Evolutionary conservation across 2,888 invertebrate species (phyloP).

Genomic region (Lepidocyrtinus sp.): DNA sequence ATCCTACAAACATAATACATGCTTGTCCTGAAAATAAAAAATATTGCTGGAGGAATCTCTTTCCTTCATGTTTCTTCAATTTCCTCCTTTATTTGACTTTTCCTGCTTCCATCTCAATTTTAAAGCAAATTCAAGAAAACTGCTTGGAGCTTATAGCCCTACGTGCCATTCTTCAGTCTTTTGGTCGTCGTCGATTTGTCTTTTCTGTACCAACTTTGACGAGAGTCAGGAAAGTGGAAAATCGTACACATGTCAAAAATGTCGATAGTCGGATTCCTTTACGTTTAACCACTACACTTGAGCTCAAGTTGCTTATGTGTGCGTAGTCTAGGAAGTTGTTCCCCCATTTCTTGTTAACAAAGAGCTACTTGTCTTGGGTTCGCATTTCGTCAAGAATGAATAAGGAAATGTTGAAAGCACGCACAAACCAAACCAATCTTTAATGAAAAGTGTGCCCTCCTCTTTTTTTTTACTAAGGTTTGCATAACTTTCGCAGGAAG

Average conservation of each 20-base stretch:
- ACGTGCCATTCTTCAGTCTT: background rate
- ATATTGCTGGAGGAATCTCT: background rate
- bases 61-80: too few species aligned
- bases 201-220: background rate
- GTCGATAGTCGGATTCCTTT: constrained; percentile 58
- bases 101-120: background rate
- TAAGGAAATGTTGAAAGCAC: background rate
- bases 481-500: background rate
- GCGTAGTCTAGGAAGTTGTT: too few species aligned
- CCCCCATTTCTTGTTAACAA: background rate
- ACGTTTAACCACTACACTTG: constrained; percentile 56
- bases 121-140: background rate
- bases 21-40: background rate
- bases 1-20: background rate
- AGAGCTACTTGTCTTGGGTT: background rate
- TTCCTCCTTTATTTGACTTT: background rate
- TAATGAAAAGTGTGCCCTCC: background rate
- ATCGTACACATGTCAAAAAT: constrained; percentile 57
- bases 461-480: background rate
- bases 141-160: background rate
- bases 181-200: background rate
- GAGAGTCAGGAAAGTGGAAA: constrained; percentile 54
- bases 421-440: background rate
- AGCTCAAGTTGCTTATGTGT: constrained; percentile 25
- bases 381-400: background rate